Percentiles rank a stretch among this genome's conserved stretches.
Evolutionary conservation across 1,140 invertebrate genomes (phyloP).

Genomic region (Aphelinus certus): DNA sequence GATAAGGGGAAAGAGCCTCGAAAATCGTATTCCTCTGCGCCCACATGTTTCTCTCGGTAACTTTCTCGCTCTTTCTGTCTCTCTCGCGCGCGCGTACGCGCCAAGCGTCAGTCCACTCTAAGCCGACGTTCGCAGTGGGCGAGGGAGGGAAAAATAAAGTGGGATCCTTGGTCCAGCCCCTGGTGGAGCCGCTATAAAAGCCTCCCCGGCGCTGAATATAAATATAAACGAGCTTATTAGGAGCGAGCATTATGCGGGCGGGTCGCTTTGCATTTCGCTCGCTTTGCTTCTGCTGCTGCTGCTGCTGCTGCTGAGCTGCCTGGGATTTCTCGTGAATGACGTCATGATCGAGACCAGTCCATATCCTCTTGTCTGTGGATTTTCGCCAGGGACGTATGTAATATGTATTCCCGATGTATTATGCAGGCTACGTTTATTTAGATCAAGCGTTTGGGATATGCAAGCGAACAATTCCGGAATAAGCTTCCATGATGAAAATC

Average conservation of each 20-base stretch:
- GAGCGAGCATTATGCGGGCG: constrained; percentile 16
- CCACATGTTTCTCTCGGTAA: too few species aligned
- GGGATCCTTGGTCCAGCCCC: constrained; percentile 14
- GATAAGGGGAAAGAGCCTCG: constrained; percentile 7
- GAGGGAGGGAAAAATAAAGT: constrained; percentile 21
- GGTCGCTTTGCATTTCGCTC: constrained; percentile 28
- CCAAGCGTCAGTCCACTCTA: not conserved
- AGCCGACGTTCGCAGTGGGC: not conserved
- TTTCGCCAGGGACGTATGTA: too few species aligned
- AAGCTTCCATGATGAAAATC: too few species aligned
- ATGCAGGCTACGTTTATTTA: too few species aligned
- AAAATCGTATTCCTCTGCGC: constrained; percentile 27
- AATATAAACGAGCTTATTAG: constrained; percentile 64
- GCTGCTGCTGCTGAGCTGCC: not conserved
- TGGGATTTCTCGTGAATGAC: constrained; percentile 21
- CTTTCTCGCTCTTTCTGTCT: not conserved
- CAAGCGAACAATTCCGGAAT: too few species aligned
- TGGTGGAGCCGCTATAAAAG: constrained; percentile 47
- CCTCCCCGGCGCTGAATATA: constrained; percentile 53
- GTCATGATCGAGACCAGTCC: not conserved
- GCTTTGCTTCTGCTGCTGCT: not conserved
- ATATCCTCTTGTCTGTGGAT: too few species aligned
- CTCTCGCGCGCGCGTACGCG: too few species aligned
- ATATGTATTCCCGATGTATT: too few species aligned
- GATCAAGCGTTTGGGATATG: too few species aligned